A percentile compares a stretch with the other conserved stretches of the same genome.
Evolutionary conservation across 2,797 vertebrate species (phyloP).

Genomic region (Sparidentex hasta): DNA sequence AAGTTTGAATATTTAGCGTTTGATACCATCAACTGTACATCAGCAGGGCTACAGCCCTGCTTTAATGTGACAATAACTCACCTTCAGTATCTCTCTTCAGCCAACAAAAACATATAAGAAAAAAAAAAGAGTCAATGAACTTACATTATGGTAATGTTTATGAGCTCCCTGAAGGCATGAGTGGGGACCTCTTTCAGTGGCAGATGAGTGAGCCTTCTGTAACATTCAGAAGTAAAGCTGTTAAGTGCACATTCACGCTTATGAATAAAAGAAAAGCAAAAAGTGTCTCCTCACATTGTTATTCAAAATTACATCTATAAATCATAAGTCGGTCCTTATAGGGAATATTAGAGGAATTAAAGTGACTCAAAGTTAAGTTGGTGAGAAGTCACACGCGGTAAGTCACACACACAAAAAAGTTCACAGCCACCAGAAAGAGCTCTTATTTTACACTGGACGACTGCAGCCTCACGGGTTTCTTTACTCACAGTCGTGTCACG

Average conservation of each 20-base stretch:
- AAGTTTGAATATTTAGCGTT: not conserved
- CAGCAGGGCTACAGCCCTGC: not conserved
- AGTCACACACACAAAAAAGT: not conserved
- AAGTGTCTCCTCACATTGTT: constrained; percentile 6
- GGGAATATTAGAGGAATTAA: not conserved
- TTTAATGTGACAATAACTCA: not conserved
- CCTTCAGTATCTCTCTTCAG: not conserved
- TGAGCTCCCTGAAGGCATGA: constrained; percentile 81
- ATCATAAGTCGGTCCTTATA: not conserved
- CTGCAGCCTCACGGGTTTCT: constrained; percentile 5
- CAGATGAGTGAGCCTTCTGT: constrained; percentile 80
- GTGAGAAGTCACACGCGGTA: not conserved
- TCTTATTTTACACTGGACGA: not conserved
- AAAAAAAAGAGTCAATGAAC: constrained; percentile 30
- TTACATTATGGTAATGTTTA: constrained; percentile 84
- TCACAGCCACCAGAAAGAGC: not conserved
- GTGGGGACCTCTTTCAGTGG: constrained; percentile 77
- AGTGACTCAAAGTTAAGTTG: not conserved
- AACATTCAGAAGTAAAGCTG: constrained; percentile 34
- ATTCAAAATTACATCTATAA: constrained; percentile 9
- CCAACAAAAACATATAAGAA: not conserved
- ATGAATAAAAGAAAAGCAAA: not conserved
- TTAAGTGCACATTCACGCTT: constrained; percentile 9
- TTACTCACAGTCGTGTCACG: constrained; percentile 72
- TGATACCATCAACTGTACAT: not conserved